Evolutionary conservation across 1,140 invertebrate genomes (phyloP), one percentile per base, ranked within the genome.

Genomic region (Pseudomyrmex cubaensis): DNA sequence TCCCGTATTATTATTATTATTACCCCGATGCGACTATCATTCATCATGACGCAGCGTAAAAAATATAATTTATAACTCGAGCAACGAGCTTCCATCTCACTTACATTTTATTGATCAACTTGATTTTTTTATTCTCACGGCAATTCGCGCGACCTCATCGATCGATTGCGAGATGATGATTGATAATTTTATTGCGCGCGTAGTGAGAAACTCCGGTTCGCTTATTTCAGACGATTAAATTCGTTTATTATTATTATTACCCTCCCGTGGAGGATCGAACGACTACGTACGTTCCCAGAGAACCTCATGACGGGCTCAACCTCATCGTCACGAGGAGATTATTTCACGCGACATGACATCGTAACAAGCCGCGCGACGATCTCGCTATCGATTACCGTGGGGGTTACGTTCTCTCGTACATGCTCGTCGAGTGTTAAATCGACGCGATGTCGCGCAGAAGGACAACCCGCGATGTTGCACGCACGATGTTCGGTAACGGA

Each of bases 401-500:
- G 12, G 44, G n/a, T 70, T 78, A 78, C 20, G 54, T 70, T 70
- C 54, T 35, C 35, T 35, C 5, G 35, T 35, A n/a, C 48, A 50
- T 61, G 76, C 22, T 80, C 76, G 61, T 80, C 44, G 66, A 15
- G 76, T 59, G 76, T 80, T 80, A 80, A 80, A 72, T 80, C 76
- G 56, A 7, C 66, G 76, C 76, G 56, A 70, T 69, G 75, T 78
- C 50, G 63, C 63, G 75, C 64, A 56, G 63, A 70, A 80, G 76
- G 66, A 80, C 44, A 44, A 22, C 35, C 35, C 35, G 7, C 35
- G 35, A 35, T 78, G 75, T 69, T 35, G 63, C 7, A 56, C 50
- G 63, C 7, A 56, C 63, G 63, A 70, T n/a, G 76, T 59, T 54
- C 48, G 66, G 3, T 35, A 35, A 72, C 35, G 54, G n/a, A 3